Evolutionary conservation across 2,888 invertebrate species (phyloP), one percentile per base, ranked within the genome.

Genomic region (Xylota segnis): DNA sequence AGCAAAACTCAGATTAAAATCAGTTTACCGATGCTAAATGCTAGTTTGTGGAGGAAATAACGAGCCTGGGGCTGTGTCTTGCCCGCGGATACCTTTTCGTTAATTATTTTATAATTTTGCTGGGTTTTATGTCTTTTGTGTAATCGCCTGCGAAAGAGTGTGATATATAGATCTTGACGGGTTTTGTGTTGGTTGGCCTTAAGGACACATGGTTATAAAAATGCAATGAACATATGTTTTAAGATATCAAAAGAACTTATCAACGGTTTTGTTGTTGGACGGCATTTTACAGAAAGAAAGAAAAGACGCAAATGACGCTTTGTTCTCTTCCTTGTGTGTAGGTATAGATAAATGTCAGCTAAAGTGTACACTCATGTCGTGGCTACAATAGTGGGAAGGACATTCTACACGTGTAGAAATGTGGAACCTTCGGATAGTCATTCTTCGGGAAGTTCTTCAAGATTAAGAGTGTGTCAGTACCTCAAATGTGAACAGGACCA

Each of bases 11-110:
- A 47, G 83, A 83, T 83, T 70, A 56, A 74, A 50, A 83, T 83
- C 83, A 63, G 74, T 56, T 78, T 43, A 78, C 83, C 68, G 63
- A 83, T 78, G 50, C 74, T 83, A 83, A 78, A 78, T 74, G 78
- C 72, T 70, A 74, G 83, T 83, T 83, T 74, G 72, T n/a, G 74
- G 18, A 63, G 43, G 29, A 70, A 74, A 68, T 74, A 83, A 83
- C 78, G 78, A 83, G 83, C 74, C 61, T 40, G n/a, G n/a, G 23
- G 58, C 23, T 71, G 27, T 43, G 43, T 6, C 47, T 78, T 68
- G 50, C 34, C 27, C 58, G 43, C 37, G 56, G 58, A 63, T 74
- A 40, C 59, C 37, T 71, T 74, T 72, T 72, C 32, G 72, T 61
- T 83, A 77, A 83, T 83, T 83, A 83, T 68, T 78, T 77, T 72